These are phyloP conservation scores for Keiferia lycopersicella DNA, from an alignment of 2,888 invertebrate genomes.

Conservation along the genomic window DNA sequence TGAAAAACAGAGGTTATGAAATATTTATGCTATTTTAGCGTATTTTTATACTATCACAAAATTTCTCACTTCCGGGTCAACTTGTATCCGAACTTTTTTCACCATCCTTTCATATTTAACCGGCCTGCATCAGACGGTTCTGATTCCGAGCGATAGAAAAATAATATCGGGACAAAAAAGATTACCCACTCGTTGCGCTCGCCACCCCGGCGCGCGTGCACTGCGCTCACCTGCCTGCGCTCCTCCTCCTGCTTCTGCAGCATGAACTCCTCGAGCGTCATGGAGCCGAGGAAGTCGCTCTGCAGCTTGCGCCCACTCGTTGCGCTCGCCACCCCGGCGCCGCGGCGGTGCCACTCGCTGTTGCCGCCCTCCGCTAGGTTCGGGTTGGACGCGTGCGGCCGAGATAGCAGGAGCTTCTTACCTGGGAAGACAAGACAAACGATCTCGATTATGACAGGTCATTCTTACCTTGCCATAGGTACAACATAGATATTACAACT, in stretches of 20 bases:
- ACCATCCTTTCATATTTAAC: too few species aligned
- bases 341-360: background rate
- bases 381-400: conserved; percentile 84
- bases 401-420: background rate
- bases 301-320: conserved; percentile 30
- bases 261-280: conserved; percentile 91
- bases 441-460: background rate
- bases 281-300: conserved; percentile 83
- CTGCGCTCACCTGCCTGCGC: conserved; percentile 41
- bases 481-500: too few species aligned
- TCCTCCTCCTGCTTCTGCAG: conserved; percentile 88
- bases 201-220: background rate
- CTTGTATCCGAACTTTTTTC: too few species aligned
- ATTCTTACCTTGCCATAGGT: too few species aligned
- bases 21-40: too few species aligned
- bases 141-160: too few species aligned
- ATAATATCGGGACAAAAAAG: too few species aligned
- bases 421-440: background rate
- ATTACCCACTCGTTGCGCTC: too few species aligned
- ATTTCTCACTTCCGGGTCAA: too few species aligned
- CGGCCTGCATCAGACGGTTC: too few species aligned
- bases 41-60: too few species aligned
- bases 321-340: conserved; percentile 30
- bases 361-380: conserved; percentile 80
- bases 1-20: too few species aligned